phyloP scores from a whole-genome alignment of 2,113 vertebrate species.

The Percina caprodes region DNA sequence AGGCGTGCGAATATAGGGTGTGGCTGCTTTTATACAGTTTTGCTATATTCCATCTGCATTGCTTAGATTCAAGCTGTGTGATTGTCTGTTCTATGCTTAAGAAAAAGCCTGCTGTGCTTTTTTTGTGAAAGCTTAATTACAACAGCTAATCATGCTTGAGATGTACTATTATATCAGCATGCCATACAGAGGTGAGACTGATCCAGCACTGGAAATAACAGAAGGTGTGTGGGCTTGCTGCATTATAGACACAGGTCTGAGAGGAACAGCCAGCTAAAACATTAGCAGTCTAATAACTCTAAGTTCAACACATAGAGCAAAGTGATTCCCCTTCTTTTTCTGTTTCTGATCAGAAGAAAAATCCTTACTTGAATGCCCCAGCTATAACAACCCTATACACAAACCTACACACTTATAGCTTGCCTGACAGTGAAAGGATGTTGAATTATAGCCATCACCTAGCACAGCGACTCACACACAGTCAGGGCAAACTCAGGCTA shows the following conservation, averaged over 20 bases:
- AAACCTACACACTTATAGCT: conserved; percentile 49
- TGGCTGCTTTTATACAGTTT: conserved; percentile 73
- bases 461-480: conserved; percentile 47
- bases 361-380: conserved; percentile 58
- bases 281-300: conserved; percentile 50
- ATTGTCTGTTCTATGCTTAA: conserved; percentile 64
- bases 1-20: conserved; percentile 67
- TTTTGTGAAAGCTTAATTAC: conserved; percentile 70
- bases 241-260: conserved; percentile 43
- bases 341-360: conserved; percentile 39
- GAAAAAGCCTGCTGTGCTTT: conserved; percentile 61
- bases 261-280: conserved; percentile 36
- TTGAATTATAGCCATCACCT: conserved; percentile 69
- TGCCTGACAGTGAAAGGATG: conserved; percentile 65
- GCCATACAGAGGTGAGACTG: conserved; percentile 70
- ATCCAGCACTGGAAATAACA: conserved; percentile 65
- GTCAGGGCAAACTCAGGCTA: conserved; percentile 49
- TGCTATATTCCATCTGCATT: conserved; percentile 65
- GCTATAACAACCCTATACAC: conserved; percentile 48
- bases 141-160: conserved; percentile 75
- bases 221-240: conserved; percentile 68
- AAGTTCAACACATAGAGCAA: conserved; percentile 65
- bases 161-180: conserved; percentile 73
- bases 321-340: conserved; percentile 22
- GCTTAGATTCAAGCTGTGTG: conserved; percentile 68